A percentile compares a stretch with the other conserved stretches of the same genome.
These are phyloP conservation scores for Pluvialis apricaria DNA, from an alignment of 2,113 vertebrate genomes.

Conservation along the genomic window DNA sequence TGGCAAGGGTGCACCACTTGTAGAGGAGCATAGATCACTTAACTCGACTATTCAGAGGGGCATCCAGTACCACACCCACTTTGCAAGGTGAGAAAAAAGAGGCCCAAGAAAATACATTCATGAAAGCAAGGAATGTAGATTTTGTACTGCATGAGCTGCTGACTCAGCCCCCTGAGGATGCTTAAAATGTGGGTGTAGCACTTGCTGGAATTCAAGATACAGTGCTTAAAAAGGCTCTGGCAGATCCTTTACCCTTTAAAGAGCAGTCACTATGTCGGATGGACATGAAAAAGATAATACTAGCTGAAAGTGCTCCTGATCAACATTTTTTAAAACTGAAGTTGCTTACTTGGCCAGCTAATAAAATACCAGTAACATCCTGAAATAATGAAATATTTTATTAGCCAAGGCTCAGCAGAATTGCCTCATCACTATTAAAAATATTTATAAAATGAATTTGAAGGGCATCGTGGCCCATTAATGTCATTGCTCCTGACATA, in stretches of 20 bases:
- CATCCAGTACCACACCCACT: not conserved
- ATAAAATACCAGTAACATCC: not conserved
- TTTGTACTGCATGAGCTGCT: not conserved
- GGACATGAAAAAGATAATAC: not conserved
- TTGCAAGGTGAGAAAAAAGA: not conserved
- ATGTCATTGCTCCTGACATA: not conserved
- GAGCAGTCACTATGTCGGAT: not conserved
- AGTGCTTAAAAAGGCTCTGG: not conserved
- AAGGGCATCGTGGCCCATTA: not conserved
- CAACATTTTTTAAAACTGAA: not conserved
- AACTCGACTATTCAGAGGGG: not conserved
- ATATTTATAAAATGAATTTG: slow-evolving; percentile 1
- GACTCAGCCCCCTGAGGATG: not conserved
- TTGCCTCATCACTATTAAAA: not conserved
- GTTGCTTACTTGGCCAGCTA: not conserved
- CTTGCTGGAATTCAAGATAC: not conserved
- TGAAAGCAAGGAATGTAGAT: not conserved
- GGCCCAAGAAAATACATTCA: not conserved
- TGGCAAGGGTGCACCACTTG: not conserved
- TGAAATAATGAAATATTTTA: not conserved
- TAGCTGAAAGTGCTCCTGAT: not conserved
- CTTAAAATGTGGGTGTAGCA: not conserved
- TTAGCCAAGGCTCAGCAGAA: not conserved
- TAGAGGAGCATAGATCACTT: not conserved
- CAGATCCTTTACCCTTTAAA: not conserved